Percentiles rank a stretch among this genome's conserved stretches.
Conservation (phyloP, 2,888 invertebrate species). For the Nomada ruficornis region DNA sequence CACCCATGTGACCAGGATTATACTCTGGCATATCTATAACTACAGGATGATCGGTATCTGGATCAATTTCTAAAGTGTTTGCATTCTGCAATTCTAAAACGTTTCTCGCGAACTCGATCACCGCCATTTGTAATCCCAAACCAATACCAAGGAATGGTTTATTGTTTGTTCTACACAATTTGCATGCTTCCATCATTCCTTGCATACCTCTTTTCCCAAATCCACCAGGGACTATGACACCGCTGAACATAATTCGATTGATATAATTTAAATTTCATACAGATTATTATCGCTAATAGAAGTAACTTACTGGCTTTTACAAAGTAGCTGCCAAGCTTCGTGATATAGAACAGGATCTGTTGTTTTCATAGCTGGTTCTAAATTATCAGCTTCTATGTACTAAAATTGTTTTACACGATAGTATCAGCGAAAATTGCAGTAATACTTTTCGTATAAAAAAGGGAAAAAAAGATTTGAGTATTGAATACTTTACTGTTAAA, state of each 20-base stretch:
- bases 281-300: neutral
- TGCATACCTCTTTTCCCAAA: conserved; percentile 98
- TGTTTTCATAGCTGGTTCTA: conserved; percentile 91
- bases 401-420: conserved; percentile 77
- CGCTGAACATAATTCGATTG: conserved; percentile 86
- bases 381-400: conserved; percentile 95
- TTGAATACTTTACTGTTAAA: conserved; percentile 86
- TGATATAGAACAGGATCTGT: conserved; percentile 94
- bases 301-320: conserved; percentile 90
- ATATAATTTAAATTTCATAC: neutral
- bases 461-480: neutral
- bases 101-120: conserved; percentile 97
- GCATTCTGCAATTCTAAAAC: conserved; percentile 91
- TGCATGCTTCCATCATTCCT: conserved; percentile 97
- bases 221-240: conserved; percentile 98
- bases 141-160: conserved; percentile 98
- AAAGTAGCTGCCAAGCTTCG: conserved; percentile 96
- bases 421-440: conserved; percentile 14
- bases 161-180: conserved; percentile 95
- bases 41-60: conserved; percentile 90
- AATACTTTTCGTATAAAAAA: neutral
- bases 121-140: conserved; percentile 98
- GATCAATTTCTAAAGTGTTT: conserved; percentile 94
- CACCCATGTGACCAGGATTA: conserved; percentile 96
- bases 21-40: conserved; percentile 99